phyloP scores from a whole-genome alignment of 2,113 vertebrate genomes.

The Tachysurus vachellii region DNA sequence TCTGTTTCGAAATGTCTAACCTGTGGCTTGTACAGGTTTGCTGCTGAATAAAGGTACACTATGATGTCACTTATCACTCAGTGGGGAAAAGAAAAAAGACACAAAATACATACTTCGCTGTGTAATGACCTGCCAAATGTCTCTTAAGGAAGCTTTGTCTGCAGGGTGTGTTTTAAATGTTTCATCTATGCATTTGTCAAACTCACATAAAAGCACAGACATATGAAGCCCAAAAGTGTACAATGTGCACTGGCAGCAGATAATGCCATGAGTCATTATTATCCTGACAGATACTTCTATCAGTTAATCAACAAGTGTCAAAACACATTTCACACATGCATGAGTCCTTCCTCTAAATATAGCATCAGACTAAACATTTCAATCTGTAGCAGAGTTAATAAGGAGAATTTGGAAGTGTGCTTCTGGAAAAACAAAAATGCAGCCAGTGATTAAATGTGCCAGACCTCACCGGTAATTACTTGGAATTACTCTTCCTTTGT shows the following conservation, averaged over 20 bases:
- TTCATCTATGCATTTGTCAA: conserved; percentile 47
- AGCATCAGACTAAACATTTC: conserved; percentile 23
- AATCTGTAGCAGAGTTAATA: not conserved
- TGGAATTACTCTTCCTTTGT: not conserved
- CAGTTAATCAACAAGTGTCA: conserved; percentile 1
- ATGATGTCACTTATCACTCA: not conserved
- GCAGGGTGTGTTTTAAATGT: conserved; percentile 24
- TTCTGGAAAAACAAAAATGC: not conserved
- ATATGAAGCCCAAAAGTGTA: conserved; percentile 29
- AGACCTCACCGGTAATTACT: not conserved
- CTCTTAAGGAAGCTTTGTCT: conserved; percentile 2
- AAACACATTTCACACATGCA: not conserved
- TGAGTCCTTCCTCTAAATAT: not conserved
- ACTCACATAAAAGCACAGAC: not conserved
- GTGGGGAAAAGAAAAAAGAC: not conserved
- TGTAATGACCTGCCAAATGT: conserved; percentile 1
- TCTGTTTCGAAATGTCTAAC: not conserved
- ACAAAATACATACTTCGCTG: conserved; percentile 18
- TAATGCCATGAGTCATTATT: not conserved
- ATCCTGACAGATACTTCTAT: not conserved
- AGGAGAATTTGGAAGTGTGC: not conserved
- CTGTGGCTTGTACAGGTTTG: not conserved
- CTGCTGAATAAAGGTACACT: conserved; percentile 27
- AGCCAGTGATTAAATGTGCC: not conserved
- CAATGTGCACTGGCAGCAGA: conserved; percentile 1